Conservation (phyloP, 2,113 vertebrate genomes). For the Periophthalmus modestus region DNA sequence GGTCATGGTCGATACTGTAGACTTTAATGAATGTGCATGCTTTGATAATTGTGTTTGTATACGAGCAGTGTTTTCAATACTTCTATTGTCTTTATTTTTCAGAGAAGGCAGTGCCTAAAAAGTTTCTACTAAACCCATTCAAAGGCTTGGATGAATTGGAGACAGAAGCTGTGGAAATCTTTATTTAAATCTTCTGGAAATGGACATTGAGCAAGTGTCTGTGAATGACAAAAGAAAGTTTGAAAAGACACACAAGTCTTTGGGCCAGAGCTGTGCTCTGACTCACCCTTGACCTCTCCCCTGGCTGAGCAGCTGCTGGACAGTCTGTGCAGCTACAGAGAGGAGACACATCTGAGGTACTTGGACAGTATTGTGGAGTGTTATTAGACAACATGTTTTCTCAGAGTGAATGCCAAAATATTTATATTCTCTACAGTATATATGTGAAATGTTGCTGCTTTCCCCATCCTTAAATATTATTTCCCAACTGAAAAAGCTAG, state of each 20-base stretch:
- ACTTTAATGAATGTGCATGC: constrained; percentile 59
- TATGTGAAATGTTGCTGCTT: constrained; percentile 61
- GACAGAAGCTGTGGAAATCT: constrained; percentile 76
- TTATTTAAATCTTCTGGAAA: constrained; percentile 65
- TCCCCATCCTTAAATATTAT: constrained; percentile 22
- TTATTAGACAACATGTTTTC: constrained; percentile 56
- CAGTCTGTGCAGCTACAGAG: constrained; percentile 29
- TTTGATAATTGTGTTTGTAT: constrained; percentile 27
- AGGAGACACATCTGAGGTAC: constrained; percentile 62
- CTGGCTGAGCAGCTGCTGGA: constrained; percentile 61
- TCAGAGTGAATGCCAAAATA: constrained; percentile 61
- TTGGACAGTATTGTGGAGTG: constrained; percentile 72
- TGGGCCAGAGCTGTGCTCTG: constrained; percentile 66
- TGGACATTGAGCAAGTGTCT: constrained; percentile 35
- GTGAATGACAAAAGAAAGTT: constrained; percentile 41
- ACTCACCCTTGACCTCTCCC: constrained; percentile 42
- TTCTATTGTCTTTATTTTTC: neutral
- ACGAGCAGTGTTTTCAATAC: neutral
- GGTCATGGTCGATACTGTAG: constrained; percentile 57
- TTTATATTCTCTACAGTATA: constrained; percentile 61
- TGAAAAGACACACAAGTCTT: constrained; percentile 45
- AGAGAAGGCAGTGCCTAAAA: constrained; percentile 62
- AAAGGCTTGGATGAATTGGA: constrained; percentile 72
- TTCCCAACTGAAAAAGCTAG: constrained; percentile 51
- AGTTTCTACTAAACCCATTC: constrained; percentile 63